Conservation (phyloP, 2,113 vertebrate genomes). For the Vireo altiloquus region DNA sequence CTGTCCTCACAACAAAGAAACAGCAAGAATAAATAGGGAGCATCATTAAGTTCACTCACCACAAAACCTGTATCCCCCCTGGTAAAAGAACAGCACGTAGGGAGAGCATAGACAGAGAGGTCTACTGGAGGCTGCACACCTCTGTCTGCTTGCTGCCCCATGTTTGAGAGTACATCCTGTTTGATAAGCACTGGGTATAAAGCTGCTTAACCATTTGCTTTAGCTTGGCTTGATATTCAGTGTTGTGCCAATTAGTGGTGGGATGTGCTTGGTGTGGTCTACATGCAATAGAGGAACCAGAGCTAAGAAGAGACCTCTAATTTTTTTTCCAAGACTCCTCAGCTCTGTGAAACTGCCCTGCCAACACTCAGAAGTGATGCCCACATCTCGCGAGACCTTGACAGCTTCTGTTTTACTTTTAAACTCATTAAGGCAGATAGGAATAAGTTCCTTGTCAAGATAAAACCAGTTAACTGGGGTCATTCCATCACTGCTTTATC, state of each 20-base stretch:
- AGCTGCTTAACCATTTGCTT: neutral
- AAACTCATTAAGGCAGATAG: neutral
- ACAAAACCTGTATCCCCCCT: neutral
- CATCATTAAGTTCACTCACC: neutral
- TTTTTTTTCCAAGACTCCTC: neutral
- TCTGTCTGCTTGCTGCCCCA: neutral
- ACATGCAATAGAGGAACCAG: neutral
- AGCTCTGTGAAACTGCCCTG: neutral
- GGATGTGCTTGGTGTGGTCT: neutral
- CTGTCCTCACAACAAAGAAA: neutral
- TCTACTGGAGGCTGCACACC: neutral
- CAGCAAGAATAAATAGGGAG: neutral
- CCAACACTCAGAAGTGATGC: neutral
- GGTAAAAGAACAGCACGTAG: neutral
- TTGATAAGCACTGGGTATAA: neutral
- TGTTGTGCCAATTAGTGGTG: neutral
- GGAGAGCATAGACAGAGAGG: neutral
- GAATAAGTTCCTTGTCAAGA: neutral
- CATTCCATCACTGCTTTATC: constrained; percentile 21
- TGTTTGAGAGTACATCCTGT: fast-evolving
- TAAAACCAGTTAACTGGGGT: neutral
- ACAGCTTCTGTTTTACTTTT: constrained; percentile 7
- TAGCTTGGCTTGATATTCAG: neutral
- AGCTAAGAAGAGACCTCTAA: neutral
- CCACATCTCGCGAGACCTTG: neutral